Conservation (phyloP, 2,888 invertebrate genomes). For the Cosmopolites sordidus region DNA sequence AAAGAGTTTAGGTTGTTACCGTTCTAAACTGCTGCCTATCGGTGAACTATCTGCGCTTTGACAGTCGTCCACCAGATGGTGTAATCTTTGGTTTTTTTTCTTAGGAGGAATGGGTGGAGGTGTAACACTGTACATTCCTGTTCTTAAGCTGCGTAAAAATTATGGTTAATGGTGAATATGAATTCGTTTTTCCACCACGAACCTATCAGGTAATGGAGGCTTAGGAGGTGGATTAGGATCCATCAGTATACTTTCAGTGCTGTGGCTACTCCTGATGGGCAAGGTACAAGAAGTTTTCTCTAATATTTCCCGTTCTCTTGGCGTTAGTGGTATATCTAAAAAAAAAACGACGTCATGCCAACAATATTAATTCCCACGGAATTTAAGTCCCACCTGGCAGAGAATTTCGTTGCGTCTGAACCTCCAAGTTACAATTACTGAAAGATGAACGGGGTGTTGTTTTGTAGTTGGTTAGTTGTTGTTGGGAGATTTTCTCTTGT, state of each 20-base stretch:
- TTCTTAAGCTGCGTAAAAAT: slow-evolving; percentile 28
- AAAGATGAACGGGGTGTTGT: slow-evolving; percentile 50
- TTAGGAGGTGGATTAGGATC: slow-evolving; percentile 81
- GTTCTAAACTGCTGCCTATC: slow-evolving; percentile 62
- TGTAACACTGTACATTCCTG: slow-evolving; percentile 48
- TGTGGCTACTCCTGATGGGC: slow-evolving; percentile 67
- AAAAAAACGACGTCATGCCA: not conserved
- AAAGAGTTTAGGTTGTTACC: too few species aligned
- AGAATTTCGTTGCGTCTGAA: slow-evolving; percentile 61
- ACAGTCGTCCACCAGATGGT: slow-evolving; percentile 50
- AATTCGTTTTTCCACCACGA: slow-evolving; percentile 28
- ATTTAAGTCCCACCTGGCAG: slow-evolving; percentile 71
- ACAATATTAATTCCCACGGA: not conserved
- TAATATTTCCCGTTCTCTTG: slow-evolving; percentile 67
- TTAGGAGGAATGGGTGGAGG: slow-evolving; percentile 79
- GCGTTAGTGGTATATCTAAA: slow-evolving; percentile 50
- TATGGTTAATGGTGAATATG: slow-evolving; percentile 38
- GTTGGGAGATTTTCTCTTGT: slow-evolving; percentile 70
- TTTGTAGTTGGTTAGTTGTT: slow-evolving; percentile 48
- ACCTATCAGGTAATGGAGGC: slow-evolving; percentile 71
- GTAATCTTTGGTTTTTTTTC: slow-evolving; percentile 53
- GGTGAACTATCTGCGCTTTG: slow-evolving; percentile 55
- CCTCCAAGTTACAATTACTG: slow-evolving; percentile 45
- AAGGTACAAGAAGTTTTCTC: slow-evolving; percentile 53
- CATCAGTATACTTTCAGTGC: slow-evolving; percentile 73